Conservation (phyloP, 2,888 invertebrate species). For the Antitype chi region DNA sequence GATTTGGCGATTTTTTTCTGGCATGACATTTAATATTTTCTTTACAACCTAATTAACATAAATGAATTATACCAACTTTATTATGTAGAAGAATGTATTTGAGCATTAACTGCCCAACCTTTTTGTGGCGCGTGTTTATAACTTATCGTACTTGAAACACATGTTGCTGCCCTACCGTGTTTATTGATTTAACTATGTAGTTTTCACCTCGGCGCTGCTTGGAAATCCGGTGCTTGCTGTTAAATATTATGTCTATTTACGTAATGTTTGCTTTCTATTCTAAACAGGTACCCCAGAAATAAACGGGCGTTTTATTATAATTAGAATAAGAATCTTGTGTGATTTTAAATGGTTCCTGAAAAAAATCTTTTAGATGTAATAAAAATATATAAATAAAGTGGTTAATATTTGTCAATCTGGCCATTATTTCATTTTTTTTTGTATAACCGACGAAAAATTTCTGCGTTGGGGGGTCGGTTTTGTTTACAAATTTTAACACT, state of each 20-base stretch:
- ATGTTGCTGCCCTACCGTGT: not conserved
- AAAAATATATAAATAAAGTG: not conserved
- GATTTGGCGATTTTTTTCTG: not conserved
- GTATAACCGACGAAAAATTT: no score
- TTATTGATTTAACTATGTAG: conserved; percentile 43
- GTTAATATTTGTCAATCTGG: no score
- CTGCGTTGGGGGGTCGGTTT: no score
- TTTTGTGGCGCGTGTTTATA: not conserved
- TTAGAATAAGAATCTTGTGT: not conserved
- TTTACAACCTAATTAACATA: no score
- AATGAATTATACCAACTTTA: no score
- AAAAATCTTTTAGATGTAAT: not conserved
- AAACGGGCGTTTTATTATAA: not conserved
- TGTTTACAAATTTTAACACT: no score
- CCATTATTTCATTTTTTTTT: no score
- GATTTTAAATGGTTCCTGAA: not conserved
- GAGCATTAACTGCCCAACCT: not conserved
- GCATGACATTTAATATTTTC: not conserved
- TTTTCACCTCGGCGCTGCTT: conserved; percentile 30
- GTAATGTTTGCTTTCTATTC: conserved; percentile 27
- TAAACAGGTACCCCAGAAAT: not conserved
- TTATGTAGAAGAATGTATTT: not conserved
- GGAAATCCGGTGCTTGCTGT: conserved; percentile 49
- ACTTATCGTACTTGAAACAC: not conserved
- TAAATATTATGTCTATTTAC: conserved; percentile 45